These are phyloP conservation scores for Neoscelio sp. DNA, from an alignment of 2,888 invertebrate genomes.

Conservation along the genomic window DNA sequence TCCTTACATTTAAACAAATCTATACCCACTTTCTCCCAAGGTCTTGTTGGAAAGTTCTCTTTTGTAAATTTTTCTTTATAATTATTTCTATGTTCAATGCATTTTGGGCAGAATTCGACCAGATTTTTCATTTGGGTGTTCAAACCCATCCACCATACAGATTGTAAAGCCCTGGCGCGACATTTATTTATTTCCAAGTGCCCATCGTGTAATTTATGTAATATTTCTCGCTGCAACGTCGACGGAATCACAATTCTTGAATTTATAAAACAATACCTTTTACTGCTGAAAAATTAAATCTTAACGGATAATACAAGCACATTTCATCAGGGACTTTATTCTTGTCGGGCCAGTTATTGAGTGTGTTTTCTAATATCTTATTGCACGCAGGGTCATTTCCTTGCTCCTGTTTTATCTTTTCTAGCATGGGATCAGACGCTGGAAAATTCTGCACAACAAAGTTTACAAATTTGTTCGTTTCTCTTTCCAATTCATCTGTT, in stretches of 20 bases:
- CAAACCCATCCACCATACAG: background rate
- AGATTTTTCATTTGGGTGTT: background rate
- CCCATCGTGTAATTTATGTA: background rate
- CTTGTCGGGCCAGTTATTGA: background rate
- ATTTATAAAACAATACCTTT: background rate
- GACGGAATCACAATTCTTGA: background rate
- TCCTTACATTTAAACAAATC: background rate
- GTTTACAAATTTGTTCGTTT: too few relatives aligned
- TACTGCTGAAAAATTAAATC: background rate
- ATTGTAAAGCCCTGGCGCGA: background rate
- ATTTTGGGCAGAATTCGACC: background rate
- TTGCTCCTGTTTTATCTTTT: background rate
- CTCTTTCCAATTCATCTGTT: conserved; percentile 39
- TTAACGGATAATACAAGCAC: background rate
- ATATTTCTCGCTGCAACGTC: background rate
- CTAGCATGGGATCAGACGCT: too few relatives aligned
- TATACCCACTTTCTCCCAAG: conserved; percentile 1
- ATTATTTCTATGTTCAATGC: background rate
- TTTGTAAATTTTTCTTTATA: background rate
- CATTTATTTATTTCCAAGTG: background rate
- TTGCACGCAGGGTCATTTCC: background rate
- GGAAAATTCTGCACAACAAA: too few relatives aligned
- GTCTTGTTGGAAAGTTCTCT: background rate
- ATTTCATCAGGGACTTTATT: background rate
- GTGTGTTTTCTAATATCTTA: background rate